Base-by-base conservation (phyloP, 2,888 invertebrate genomes). In the Drosophila mimica region DNA sequence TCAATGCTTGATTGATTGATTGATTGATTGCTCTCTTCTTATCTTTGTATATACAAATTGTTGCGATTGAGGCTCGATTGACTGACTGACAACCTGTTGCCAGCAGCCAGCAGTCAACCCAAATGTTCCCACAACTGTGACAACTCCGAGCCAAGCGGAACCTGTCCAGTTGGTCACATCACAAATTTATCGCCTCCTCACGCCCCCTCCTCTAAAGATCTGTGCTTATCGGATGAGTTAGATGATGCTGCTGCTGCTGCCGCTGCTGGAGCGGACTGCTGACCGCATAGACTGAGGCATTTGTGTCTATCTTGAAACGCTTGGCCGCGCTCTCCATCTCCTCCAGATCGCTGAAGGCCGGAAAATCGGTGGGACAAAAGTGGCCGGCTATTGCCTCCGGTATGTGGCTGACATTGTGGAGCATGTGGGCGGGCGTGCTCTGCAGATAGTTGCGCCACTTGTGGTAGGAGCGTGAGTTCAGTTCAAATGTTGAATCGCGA, bases 311-410 rank as follows among this genome's bases (percentile, higher is more conserved):
- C 53, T 91, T 91, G 53, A 70, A 90, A 11, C 91, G 82, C 74
- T 91, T 91, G 51, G 92, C 87, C 6, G 91, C 90, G 38, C 79
- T 88, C 52, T 88, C 89, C 82, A 90, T 89, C 8, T 88, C 85
- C 28, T 82, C 83, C 4, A 91, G 67, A 57, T 91, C 88, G 43
- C 74, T 92, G 63, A 81, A 92, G 8, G 77, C 83, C 2, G 92
- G 92, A 71, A 92, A 92, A 31, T 82, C 77, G 17, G 33, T 52
- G 11, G 92, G 92, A 40, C 90, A 88, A 20, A 92, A 92, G 30
- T 91, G 91, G 0, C 92, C 92, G 4, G 92, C 91, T 31, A 92
- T 84, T 0, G 92, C 92, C 76, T 92, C 92, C 7, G 93, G 92
- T 38, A 92, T 90, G 66, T 83, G 74, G 43, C 76, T 86, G 4